A percentile compares a stretch with the other conserved stretches of the same genome.
These are phyloP conservation scores for Rhodinocichla rosea DNA, from an alignment of 2,113 vertebrate species.

Conservation along the genomic window DNA sequence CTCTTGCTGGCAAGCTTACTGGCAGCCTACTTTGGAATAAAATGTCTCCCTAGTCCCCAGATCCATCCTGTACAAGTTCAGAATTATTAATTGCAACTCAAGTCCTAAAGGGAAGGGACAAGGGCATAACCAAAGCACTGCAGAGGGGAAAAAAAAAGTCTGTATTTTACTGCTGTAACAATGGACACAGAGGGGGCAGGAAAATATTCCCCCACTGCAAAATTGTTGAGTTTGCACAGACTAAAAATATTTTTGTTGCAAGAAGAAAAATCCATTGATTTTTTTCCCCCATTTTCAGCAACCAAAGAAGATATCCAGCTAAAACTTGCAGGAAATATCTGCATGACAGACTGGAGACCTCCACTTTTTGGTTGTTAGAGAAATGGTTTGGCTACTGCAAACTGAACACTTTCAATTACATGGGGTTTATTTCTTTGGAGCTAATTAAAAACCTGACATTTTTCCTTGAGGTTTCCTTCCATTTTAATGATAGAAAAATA, in stretches of 20 bases:
- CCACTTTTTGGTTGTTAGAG: neutral
- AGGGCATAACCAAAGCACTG: neutral
- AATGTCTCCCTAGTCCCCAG: neutral
- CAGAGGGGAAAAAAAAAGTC: neutral
- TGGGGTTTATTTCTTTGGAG: neutral
- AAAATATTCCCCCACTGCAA: neutral
- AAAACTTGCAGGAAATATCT: neutral
- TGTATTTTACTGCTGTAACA: neutral
- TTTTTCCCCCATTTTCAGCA: neutral
- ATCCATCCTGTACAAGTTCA: neutral
- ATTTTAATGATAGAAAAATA: neutral
- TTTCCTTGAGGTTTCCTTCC: neutral
- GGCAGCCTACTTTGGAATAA: neutral
- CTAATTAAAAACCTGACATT: constrained; percentile 8
- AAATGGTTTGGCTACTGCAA: neutral
- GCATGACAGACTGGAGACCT: neutral
- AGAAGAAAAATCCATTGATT: neutral
- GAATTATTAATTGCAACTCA: neutral
- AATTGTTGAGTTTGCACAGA: neutral
- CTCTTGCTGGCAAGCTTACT: neutral
- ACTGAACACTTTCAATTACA: neutral
- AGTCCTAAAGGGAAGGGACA: neutral
- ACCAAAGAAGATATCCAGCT: neutral
- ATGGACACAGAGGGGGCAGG: neutral
- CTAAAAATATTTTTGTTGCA: neutral